phyloP scores from a whole-genome alignment of 2,797 vertebrate species.

The Enteromius mattozi region DNA sequence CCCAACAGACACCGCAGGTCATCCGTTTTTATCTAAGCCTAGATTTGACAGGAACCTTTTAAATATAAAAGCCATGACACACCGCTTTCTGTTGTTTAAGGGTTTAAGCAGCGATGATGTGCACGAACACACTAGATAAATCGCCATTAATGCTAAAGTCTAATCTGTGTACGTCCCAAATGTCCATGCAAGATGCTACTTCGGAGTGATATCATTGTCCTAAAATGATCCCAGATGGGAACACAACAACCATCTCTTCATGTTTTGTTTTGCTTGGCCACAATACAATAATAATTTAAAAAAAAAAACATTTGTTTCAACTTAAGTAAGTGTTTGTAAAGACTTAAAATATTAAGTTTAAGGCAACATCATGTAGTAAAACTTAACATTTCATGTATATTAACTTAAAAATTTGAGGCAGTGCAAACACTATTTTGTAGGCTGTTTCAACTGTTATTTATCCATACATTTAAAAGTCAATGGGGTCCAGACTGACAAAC shows the following conservation, averaged over 20 bases:
- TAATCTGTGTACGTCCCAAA: conserved; percentile 26
- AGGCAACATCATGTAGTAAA: too few relatives aligned
- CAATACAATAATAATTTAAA: neutral
- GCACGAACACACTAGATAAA: neutral
- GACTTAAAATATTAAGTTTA: too few relatives aligned
- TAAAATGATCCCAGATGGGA: neutral
- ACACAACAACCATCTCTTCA: neutral
- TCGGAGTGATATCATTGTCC: conserved; percentile 1
- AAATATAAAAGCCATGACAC: conserved; percentile 20
- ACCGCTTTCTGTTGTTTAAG: conserved; percentile 25
- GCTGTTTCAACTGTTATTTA: neutral
- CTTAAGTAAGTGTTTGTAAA: too few relatives aligned
- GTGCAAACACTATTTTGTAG: too few relatives aligned
- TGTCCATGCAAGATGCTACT: neutral
- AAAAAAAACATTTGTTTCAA: too few relatives aligned
- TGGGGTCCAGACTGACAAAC: neutral
- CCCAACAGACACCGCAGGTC: conserved; percentile 47
- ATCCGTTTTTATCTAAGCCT: conserved; percentile 52
- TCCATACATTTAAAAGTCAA: neutral
- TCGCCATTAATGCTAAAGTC: conserved; percentile 4
- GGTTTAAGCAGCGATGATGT: conserved; percentile 6
- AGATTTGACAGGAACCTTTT: conserved; percentile 38
- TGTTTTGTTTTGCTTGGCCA: neutral
- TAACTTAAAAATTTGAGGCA: too few relatives aligned
- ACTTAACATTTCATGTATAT: too few relatives aligned